Conservation (phyloP, 2,888 invertebrate species). For the Drosophila prostipennis region DNA sequence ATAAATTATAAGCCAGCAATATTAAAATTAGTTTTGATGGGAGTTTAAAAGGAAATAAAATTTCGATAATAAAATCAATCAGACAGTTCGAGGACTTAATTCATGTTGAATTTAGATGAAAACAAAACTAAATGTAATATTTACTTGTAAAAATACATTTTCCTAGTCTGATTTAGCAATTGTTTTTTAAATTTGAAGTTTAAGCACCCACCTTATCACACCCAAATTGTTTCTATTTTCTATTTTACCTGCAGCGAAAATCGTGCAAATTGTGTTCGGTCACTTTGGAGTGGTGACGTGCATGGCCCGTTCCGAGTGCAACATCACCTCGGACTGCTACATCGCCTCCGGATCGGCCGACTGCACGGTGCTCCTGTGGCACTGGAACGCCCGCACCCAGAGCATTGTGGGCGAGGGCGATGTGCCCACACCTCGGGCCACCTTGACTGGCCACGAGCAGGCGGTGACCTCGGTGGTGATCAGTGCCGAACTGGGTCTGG, state of each 20-base stretch:
- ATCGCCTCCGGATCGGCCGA: constrained; percentile 99
- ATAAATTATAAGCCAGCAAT: too few species aligned
- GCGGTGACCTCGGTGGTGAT: constrained; percentile 97
- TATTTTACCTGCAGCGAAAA: constrained; percentile 89
- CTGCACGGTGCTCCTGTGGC: constrained; percentile 99
- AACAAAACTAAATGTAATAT: too few species aligned
- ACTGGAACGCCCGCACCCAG: constrained; percentile 98
- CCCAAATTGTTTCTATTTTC: background rate
- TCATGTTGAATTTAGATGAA: too few species aligned
- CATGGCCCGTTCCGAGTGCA: constrained; percentile 98
- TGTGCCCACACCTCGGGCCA: constrained; percentile 96
- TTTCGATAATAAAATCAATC: too few species aligned
- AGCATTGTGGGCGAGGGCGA: constrained; percentile 99
- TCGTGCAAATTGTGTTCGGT: constrained; percentile 99
- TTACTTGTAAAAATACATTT: too few species aligned
- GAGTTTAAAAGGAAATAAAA: too few species aligned
- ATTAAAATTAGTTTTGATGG: too few species aligned
- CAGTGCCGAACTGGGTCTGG: constrained; percentile 98
- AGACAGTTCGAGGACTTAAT: too few species aligned
- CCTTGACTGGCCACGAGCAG: constrained; percentile 98
- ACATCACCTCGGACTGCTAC: constrained; percentile 99
- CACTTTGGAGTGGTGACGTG: constrained; percentile 99
- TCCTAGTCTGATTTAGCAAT: too few species aligned
- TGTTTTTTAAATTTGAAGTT: too few species aligned
- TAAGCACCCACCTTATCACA: too few species aligned